Base-by-base conservation (phyloP, 2,888 invertebrate species). In the Dusona sp. region DNA sequence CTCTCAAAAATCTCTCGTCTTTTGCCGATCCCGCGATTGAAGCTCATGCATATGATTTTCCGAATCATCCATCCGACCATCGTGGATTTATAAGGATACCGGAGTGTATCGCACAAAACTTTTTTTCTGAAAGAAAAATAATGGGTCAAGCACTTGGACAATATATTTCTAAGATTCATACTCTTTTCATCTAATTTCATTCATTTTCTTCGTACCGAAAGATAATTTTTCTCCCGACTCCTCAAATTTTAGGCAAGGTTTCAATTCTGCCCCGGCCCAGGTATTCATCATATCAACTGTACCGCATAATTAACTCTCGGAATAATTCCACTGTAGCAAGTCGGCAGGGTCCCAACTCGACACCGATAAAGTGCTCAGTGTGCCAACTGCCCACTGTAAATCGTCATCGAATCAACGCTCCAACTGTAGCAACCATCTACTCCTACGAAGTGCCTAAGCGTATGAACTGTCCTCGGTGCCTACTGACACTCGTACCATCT, bases 1-100 rank as follows among this genome's bases (percentile, higher is more conserved):
- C 54, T 48, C 25, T 68, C 51, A 64, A 84, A n/a, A 84, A 75
- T 72, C 68, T 77, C 77, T 74, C 73, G 51, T 74, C 42, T 67
- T 79, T 80, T 74, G 61, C 19, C 73, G 54, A 79, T 83, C 64
- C 61, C 29, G 57, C 48, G 36, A 72, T 78, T 78, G n/a, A 36
- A 83, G 57, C 51, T 16, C 33, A 7, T 72, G 33, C 33, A 22
- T 29, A 74, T 29, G 45, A 54, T 79, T 78, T 54, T 25, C 22
- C 65, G 25, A 67, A 70, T 70, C 57, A 61, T 70, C 57, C 42
- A 36, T 65, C 19, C 61, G 42, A 61, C 29, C 16, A 25, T 61
- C 61, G 11, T 57, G 22, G 11, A 25, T 57, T 25, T 25, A 9
- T 57, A 22, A 11, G 25, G 11, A 11, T 57, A 57, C 11, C 57